Percentiles rank a stretch among this genome's conserved stretches.
Conservation (phyloP, 2,888 invertebrate species). For the Eupeodes latifasciatus region DNA sequence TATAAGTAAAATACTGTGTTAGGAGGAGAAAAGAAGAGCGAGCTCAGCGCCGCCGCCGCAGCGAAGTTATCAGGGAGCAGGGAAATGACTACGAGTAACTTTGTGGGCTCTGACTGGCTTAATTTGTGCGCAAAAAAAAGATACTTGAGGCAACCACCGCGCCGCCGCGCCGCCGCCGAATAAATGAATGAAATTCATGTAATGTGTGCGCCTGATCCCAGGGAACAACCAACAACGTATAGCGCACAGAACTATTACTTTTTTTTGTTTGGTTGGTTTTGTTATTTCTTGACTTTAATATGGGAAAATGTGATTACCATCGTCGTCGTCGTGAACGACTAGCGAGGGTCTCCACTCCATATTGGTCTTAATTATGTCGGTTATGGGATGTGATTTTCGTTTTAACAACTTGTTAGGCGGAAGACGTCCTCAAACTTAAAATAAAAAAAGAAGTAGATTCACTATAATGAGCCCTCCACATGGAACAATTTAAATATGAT, state of each 20-base stretch:
- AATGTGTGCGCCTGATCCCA: constrained; percentile 60
- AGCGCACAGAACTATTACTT: constrained; percentile 65
- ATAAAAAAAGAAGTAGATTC: neutral
- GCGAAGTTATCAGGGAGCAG: neutral
- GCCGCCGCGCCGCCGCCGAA: constrained; percentile 24
- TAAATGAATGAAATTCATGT: constrained; percentile 68
- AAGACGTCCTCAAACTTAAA: constrained; percentile 28
- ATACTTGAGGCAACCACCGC: constrained; percentile 57
- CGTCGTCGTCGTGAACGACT: constrained; percentile 17
- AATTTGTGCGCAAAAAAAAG: constrained; percentile 54
- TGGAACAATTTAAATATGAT: constrained; percentile 1
- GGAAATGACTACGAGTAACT: constrained; percentile 36
- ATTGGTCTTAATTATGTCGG: constrained; percentile 59
- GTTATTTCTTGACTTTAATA: constrained; percentile 56
- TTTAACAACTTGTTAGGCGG: constrained; percentile 53
- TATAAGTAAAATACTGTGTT: constrained; percentile 10
- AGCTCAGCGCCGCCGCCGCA: too few species aligned
- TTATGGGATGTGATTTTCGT: constrained; percentile 68
- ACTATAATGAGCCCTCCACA: constrained; percentile 13
- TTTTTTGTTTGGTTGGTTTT: constrained; percentile 28
- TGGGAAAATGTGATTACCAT: constrained; percentile 63
- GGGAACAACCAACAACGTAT: constrained; percentile 22
- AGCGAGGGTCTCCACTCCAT: constrained; percentile 24
- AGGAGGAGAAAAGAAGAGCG: constrained; percentile 19
- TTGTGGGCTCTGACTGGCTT: constrained; percentile 45